Evolutionary conservation across 2,797 vertebrate species (phyloP).

Genomic region (Halcyon badia): DNA sequence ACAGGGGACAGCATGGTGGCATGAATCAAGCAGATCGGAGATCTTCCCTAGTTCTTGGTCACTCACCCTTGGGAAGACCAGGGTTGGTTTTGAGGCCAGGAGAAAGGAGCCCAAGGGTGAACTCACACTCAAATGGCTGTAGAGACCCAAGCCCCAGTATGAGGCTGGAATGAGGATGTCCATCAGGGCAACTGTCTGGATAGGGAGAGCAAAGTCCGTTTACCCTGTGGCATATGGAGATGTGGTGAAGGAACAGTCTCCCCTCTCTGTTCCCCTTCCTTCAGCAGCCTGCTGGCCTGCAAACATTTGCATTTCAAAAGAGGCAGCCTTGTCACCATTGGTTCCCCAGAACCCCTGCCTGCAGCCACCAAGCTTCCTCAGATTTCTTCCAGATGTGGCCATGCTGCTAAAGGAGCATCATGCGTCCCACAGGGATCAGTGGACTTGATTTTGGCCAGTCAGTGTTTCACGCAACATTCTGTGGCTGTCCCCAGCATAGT

Average conservation of each 20-base stretch:
- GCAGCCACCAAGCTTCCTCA: not conserved
- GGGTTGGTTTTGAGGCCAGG: not conserved
- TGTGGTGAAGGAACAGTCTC: not conserved
- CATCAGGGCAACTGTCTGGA: not conserved
- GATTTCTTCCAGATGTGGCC: not conserved
- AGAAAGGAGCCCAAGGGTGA: not conserved
- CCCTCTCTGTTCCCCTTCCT: not conserved
- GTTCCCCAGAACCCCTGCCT: not conserved
- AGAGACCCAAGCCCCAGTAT: not conserved
- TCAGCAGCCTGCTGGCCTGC: not conserved
- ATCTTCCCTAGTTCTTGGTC: not conserved
- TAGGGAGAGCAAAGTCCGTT: not conserved
- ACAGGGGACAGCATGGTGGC: not conserved
- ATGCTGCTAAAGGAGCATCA: not conserved
- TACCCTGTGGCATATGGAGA: not conserved
- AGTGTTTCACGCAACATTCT: fast-evolving
- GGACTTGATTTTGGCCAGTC: not conserved
- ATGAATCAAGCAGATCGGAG: not conserved
- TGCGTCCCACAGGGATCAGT: not conserved
- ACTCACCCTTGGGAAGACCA: not conserved
- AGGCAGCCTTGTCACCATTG: not conserved
- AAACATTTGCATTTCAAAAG: not conserved
- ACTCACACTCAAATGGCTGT: not conserved
- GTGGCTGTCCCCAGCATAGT: fast-evolving
- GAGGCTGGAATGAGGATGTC: not conserved